Evolutionary conservation across 1,140 invertebrate species (phyloP).

Genomic region (Ridgeia piscesae): DNA sequence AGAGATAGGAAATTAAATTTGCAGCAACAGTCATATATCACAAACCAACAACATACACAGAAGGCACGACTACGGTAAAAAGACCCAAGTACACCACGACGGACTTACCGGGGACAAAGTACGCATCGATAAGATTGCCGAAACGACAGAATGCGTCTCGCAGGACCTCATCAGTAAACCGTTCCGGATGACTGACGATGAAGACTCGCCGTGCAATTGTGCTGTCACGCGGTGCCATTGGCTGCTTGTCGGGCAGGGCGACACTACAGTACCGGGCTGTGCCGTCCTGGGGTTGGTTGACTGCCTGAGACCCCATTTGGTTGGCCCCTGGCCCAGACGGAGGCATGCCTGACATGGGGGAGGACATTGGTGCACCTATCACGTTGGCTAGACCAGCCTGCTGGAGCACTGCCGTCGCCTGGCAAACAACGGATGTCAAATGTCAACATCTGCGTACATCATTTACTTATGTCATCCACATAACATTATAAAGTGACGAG

Average conservation of each 20-base stretch:
- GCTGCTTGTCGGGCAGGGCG: constrained; percentile 63
- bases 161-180: constrained; percentile 77
- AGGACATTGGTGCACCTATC: constrained; percentile 45
- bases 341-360: constrained; percentile 40
- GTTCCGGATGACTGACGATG: constrained; percentile 67
- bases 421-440: background rate
- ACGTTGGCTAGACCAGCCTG: constrained; percentile 9
- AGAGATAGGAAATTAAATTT: too few species aligned
- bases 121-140: constrained; percentile 90
- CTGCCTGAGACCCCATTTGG: background rate
- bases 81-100: background rate
- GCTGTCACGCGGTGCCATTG: constrained; percentile 63
- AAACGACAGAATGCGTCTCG: constrained; percentile 88
- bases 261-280: constrained; percentile 64
- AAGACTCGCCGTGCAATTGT: constrained; percentile 66
- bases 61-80: background rate
- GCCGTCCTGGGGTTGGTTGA: constrained; percentile 52
- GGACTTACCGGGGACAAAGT: constrained; percentile 75
- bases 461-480: too few species aligned
- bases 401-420: constrained; percentile 18
- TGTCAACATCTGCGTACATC: too few species aligned
- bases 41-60: background rate
- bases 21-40: too few species aligned
- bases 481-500: too few species aligned
- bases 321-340: background rate